Base-by-base conservation (phyloP, 2,797 vertebrate genomes). In the Ibycter americanus region DNA sequence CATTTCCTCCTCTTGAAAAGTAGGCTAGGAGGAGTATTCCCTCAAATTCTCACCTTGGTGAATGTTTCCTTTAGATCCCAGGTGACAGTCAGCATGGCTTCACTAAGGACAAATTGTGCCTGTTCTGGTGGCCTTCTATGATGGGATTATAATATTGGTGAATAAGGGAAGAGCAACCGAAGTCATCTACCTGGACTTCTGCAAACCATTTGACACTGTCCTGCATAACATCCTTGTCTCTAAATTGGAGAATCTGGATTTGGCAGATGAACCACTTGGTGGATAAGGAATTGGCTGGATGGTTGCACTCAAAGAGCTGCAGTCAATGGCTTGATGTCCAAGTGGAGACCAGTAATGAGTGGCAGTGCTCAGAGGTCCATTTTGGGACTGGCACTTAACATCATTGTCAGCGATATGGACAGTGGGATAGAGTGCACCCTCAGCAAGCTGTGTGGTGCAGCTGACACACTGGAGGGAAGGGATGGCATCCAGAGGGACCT, bases 351-450 rank as follows among this genome's bases (percentile, higher is more conserved):
- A 46, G 44, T 46, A 18, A 46, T 18, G 20, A 46, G 44, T 46
- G 44, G 19, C 44, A 46, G 18, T 78, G n/a, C 59, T 31, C 58
- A 38, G 51, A 23, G 36, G 4, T 11, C 0, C 0, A 25, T 40
- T 21, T 2, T 52, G 66, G n/a, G 66, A 17, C 29, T 59, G 59
- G 21, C n/a, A 31, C 11, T 40, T 34, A 46, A 46, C 8, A 15
- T 14, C 12, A 5, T 26, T 34, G 21, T 4, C 55, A n/a, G 51
- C 1, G 0, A 31, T 1, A 4, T 13, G 32, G 32, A 18, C 36
- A 59, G 6, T 32, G n/a, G n/a, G 52, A 59, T 17, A 26, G 26
- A 85, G 29, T 54, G 71, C 26, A 34, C 46, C 12, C 88, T 20
- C n/a, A 25, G 2, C 16, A 17, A 72, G 42, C 42, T 42, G 42